These are phyloP conservation scores for Desmophyllum pertusum DNA, from an alignment of 92 coral and sea anemone species.

Conservation along the genomic window DNA sequence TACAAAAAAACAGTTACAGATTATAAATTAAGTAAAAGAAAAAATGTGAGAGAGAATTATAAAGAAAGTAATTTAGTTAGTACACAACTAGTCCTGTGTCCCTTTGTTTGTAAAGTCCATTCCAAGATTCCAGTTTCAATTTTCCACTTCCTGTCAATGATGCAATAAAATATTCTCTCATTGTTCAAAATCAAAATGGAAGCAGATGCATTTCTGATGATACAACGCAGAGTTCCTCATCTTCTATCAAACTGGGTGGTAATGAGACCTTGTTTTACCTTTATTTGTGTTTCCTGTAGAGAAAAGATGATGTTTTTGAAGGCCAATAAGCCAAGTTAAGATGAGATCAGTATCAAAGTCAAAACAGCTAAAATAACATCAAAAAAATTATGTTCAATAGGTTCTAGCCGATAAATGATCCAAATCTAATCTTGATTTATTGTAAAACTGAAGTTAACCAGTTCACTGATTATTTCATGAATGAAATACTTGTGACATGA, in stretches of 20 bases:
- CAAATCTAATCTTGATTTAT: neutral
- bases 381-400: neutral
- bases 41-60: too few species aligned
- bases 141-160: conserved; percentile 24
- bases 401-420: neutral
- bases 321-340: neutral
- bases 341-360: neutral
- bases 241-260: conserved; percentile 71
- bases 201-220: conserved; percentile 62
- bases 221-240: conserved; percentile 63
- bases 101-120: conserved; percentile 18
- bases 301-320: neutral
- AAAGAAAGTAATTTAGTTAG: too few species aligned
- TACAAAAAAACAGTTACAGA: too few species aligned
- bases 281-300: neutral
- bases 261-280: neutral
- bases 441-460: neutral
- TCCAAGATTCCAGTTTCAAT: conserved; percentile 33
- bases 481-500: neutral
- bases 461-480: neutral
- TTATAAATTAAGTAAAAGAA: too few species aligned
- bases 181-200: conserved; percentile 56
- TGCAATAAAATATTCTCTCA: conserved; percentile 2
- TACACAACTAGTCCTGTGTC: too few species aligned
- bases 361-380: neutral